phyloP scores from a whole-genome alignment of 2,797 vertebrate genomes.

The Thunnus albacares region DNA sequence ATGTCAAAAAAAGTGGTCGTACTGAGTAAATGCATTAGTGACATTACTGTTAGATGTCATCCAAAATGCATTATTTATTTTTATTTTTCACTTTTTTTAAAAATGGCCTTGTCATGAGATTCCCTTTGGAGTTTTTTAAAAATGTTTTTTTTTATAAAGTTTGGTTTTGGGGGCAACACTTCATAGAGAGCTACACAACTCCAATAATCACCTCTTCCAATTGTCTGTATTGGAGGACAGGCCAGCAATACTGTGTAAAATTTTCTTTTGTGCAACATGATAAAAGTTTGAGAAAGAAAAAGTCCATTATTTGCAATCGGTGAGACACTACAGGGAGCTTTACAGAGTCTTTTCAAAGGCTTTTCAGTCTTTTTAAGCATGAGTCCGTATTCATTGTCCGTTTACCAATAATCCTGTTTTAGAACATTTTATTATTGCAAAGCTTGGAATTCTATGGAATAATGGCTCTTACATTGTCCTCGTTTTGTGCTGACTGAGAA shows the following conservation, averaged over 20 bases:
- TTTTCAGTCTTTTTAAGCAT: slow-evolving; percentile 31
- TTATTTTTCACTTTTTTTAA: no score
- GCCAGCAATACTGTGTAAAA: slow-evolving; percentile 9
- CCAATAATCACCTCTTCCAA: slow-evolving; percentile 15
- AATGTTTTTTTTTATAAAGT: slow-evolving; percentile 3
- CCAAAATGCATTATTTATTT: slow-evolving; percentile 25
- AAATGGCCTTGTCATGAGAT: slow-evolving; percentile 11
- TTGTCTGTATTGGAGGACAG: slow-evolving; percentile 27
- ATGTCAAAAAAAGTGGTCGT: slow-evolving; percentile 16
- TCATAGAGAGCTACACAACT: neutral
- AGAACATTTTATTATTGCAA: slow-evolving; percentile 26
- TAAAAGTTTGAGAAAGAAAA: slow-evolving; percentile 34
- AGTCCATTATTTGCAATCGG: slow-evolving; percentile 21
- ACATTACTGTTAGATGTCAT: slow-evolving; percentile 33
- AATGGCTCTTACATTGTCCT: neutral
- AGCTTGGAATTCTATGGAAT: slow-evolving; percentile 9
- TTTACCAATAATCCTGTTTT: slow-evolving; percentile 21
- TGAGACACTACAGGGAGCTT: slow-evolving; percentile 17
- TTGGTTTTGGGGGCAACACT: slow-evolving; percentile 7
- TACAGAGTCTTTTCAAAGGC: slow-evolving; percentile 17
- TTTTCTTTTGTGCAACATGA: slow-evolving; percentile 36
- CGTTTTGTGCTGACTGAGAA: slow-evolving; percentile 1
- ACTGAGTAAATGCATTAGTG: slow-evolving; percentile 15
- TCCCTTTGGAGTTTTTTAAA: neutral
- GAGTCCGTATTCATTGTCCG: slow-evolving; percentile 25